Evolutionary conservation across 2,888 invertebrate species (phyloP).

Genomic region (Nebria salina): DNA sequence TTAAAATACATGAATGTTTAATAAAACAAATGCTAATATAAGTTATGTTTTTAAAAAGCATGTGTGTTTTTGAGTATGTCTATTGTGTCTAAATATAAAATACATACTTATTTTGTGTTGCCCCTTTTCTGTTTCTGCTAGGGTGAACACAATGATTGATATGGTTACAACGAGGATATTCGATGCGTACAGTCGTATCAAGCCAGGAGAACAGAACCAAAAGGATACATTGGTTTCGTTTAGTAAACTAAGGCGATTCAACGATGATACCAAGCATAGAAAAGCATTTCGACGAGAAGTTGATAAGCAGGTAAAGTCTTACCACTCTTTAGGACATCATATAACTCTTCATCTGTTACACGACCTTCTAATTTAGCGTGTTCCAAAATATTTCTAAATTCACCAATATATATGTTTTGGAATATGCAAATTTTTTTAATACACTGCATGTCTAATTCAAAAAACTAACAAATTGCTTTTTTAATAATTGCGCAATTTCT

Average conservation of each 20-base stretch:
- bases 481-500: neutral
- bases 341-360: neutral
- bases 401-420: neutral
- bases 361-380: too few species aligned
- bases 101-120: too few species aligned
- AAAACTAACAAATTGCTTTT: neutral
- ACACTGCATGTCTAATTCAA: neutral
- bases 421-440: neutral
- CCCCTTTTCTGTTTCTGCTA: constrained; percentile 53
- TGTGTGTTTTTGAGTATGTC: too few species aligned
- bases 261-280: constrained; percentile 55
- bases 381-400: too few species aligned
- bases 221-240: constrained; percentile 58
- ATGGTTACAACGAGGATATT: constrained; percentile 66
- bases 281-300: constrained; percentile 55
- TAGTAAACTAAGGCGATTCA: constrained; percentile 57
- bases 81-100: too few species aligned
- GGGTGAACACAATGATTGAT: constrained; percentile 69
- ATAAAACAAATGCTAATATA: too few species aligned
- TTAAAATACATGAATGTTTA: too few species aligned
- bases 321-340: neutral
- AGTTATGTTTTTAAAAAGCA: too few species aligned
- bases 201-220: constrained; percentile 59
- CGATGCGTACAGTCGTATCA: constrained; percentile 65
- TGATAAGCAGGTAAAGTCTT: constrained; percentile 55